Evolutionary conservation across 2,888 invertebrate genomes (phyloP).

Genomic region (Acleris sparsana): DNA sequence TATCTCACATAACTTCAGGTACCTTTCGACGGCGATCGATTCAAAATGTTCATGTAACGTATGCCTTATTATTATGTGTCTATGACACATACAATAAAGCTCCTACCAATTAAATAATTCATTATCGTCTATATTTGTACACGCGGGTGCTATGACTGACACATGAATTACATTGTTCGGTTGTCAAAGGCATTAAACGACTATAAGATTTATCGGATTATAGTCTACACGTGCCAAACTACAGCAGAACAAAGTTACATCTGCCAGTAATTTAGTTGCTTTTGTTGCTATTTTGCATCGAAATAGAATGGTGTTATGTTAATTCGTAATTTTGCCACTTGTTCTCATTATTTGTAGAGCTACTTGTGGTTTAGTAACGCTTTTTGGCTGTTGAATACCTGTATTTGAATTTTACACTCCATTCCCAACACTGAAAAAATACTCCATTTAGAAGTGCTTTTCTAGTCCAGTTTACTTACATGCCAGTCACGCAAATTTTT

Average conservation of each 20-base stretch:
- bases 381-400: too few species aligned
- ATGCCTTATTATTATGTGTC: conserved; percentile 22
- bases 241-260: background rate
- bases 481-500: too few species aligned
- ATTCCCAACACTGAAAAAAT: too few species aligned
- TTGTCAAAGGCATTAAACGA: conserved; percentile 41
- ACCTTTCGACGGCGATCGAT: conserved; percentile 16
- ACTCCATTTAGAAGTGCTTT: too few species aligned
- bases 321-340: too few species aligned
- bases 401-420: too few species aligned
- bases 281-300: too few species aligned
- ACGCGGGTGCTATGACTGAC: conserved; percentile 61
- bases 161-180: conserved; percentile 53
- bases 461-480: too few species aligned
- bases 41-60: background rate
- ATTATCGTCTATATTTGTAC: conserved; percentile 55
- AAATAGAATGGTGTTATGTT: too few species aligned
- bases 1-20: conserved; percentile 11
- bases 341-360: too few species aligned
- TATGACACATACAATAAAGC: too few species aligned
- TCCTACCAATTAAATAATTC: conserved; percentile 53
- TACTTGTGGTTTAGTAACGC: too few species aligned
- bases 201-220: conserved; percentile 26
- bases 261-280: background rate
- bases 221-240: conserved; percentile 11